phyloP scores from a whole-genome alignment of 2,113 vertebrate genomes.

The Rhabdomys dilectus region DNA sequence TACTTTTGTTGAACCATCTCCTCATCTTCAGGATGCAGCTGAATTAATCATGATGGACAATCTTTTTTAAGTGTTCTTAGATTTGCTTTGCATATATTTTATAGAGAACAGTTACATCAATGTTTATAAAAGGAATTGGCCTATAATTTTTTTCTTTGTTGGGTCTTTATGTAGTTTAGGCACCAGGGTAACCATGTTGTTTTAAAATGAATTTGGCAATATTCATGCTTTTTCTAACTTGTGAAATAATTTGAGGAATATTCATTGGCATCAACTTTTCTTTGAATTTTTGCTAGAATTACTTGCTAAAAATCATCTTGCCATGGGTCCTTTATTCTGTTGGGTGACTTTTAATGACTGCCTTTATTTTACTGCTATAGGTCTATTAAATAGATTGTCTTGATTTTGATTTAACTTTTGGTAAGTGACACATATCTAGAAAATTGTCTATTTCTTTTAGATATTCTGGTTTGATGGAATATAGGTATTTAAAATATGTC shows the following conservation, averaged over 20 bases:
- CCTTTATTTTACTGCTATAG: neutral
- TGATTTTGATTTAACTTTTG: neutral
- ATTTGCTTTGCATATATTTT: neutral
- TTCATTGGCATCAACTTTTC: neutral
- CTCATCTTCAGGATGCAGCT: neutral
- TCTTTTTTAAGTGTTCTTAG: neutral
- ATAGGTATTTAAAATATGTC: neutral
- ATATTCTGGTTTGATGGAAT: neutral
- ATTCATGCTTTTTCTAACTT: neutral
- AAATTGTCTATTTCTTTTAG: neutral
- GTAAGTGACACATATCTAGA: neutral
- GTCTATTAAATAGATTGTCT: neutral
- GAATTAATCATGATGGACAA: neutral
- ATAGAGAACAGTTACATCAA: neutral
- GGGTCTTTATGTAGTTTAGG: neutral
- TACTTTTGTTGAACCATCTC: neutral
- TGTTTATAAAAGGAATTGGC: neutral
- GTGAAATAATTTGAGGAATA: neutral
- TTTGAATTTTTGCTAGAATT: neutral
- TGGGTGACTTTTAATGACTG: neutral
- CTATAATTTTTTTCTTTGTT: neutral
- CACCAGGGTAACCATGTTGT: neutral
- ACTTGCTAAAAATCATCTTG: neutral
- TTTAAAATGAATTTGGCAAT: no score
- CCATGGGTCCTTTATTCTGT: neutral